phyloP scores from a whole-genome alignment of 2,797 vertebrate species.

The Tragopan temminckii region DNA sequence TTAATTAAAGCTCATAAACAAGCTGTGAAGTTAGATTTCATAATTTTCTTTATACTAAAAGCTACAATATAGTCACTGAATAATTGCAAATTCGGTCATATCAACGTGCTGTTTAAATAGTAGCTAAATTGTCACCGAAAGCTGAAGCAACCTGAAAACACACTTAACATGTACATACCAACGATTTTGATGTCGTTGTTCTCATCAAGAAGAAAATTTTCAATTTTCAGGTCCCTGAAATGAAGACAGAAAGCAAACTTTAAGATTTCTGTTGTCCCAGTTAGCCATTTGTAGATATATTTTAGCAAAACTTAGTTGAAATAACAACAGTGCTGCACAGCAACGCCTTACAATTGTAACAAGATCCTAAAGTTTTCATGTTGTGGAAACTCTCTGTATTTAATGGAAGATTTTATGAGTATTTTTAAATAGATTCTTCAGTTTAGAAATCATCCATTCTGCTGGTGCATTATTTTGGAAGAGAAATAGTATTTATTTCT shows the following conservation, averaged over 20 bases:
- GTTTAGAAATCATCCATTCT: neutral
- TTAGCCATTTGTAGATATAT: neutral
- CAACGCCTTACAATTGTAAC: slow-evolving; percentile 23
- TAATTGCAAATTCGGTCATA: neutral
- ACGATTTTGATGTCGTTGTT: slow-evolving; percentile 91
- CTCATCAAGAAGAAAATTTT: slow-evolving; percentile 91
- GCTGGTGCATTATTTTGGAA: neutral
- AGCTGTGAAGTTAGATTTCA: slow-evolving; percentile 2
- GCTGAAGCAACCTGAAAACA: neutral
- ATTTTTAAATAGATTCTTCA: neutral
- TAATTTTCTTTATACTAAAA: slow-evolving; percentile 21
- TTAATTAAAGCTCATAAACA: neutral
- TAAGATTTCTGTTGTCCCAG: neutral
- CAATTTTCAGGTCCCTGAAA: slow-evolving; percentile 89
- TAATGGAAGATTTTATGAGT: neutral
- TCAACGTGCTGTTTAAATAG: neutral
- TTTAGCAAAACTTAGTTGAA: neutral
- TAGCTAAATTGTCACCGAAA: neutral
- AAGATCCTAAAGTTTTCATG: slow-evolving; percentile 9
- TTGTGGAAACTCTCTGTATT: neutral
- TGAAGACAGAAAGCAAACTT: slow-evolving; percentile 37
- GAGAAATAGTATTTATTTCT: neutral
- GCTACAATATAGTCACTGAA: neutral
- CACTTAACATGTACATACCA: slow-evolving; percentile 77
- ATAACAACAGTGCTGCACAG: slow-evolving; percentile 1